phyloP scores from a whole-genome alignment of 2,888 invertebrate species.

The Malthinus seriepunctatus region DNA sequence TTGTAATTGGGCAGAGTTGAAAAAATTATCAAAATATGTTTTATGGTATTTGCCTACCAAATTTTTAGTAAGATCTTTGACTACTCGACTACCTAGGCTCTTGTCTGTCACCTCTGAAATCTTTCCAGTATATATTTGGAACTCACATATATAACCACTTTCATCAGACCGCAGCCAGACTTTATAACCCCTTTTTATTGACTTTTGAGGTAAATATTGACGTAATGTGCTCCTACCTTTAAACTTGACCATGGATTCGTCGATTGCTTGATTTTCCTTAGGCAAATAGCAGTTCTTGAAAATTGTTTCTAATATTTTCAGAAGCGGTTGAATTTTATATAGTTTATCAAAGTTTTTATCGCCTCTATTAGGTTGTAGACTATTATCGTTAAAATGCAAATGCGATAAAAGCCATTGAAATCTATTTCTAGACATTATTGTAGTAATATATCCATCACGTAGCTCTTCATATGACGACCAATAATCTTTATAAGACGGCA shows the following conservation, averaged over 20 bases:
- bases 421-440: neutral
- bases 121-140: too few relatives aligned
- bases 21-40: too few relatives aligned
- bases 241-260: neutral
- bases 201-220: too few relatives aligned
- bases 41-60: too few relatives aligned
- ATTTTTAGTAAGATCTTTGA: too few relatives aligned
- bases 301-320: neutral
- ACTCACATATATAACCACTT: too few relatives aligned
- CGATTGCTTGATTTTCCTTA: neutral
- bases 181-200: too few relatives aligned
- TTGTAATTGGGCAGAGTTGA: neutral
- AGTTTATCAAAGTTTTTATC: neutral
- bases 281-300: too few relatives aligned
- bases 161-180: too few relatives aligned
- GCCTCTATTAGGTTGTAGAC: too few relatives aligned
- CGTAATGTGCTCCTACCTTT: conserved; percentile 1
- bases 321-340: neutral
- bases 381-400: neutral
- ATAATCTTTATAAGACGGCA: neutral
- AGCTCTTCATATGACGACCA: neutral
- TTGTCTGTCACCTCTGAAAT: neutral
- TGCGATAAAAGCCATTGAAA: neutral
- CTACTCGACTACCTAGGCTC: neutral
- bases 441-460: neutral